phyloP scores from a whole-genome alignment of 2,113 vertebrate genomes.

The Syngnathus floridae region DNA sequence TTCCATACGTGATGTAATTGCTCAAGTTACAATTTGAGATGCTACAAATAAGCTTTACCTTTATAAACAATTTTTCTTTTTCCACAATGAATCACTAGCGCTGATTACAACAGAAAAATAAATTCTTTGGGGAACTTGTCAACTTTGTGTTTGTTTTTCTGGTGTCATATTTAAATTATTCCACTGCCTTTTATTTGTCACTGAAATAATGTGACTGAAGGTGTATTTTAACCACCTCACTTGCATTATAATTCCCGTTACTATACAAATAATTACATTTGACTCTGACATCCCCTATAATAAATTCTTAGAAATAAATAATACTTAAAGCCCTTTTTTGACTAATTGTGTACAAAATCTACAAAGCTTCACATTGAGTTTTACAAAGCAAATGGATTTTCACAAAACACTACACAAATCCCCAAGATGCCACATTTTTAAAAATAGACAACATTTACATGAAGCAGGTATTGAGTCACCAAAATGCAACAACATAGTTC shows the following conservation, averaged over 20 bases:
- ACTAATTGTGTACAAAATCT: conserved; percentile 36
- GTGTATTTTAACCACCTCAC: not conserved
- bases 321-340: conserved; percentile 56
- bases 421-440: not conserved
- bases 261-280: conserved; percentile 21
- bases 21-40: not conserved
- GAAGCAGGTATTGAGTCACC: not conserved
- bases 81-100: not conserved
- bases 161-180: conserved; percentile 1
- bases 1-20: not conserved
- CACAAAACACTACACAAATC: conserved; percentile 19
- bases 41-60: not conserved
- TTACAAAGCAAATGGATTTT: conserved; percentile 16
- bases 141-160: conserved; percentile 1
- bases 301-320: conserved; percentile 34
- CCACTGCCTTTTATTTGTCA: conserved; percentile 9
- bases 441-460: not conserved
- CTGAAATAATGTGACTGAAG: conserved; percentile 12
- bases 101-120: not conserved
- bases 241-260: conserved; percentile 11
- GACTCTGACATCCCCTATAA: conserved; percentile 25
- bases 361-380: conserved; percentile 35
- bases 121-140: conserved; percentile 9
- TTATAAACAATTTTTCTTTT: not conserved
- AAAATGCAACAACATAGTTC: not conserved